Conservation (phyloP, 2,797 vertebrate species). For the Mormyrus hasselquistii region DNA sequence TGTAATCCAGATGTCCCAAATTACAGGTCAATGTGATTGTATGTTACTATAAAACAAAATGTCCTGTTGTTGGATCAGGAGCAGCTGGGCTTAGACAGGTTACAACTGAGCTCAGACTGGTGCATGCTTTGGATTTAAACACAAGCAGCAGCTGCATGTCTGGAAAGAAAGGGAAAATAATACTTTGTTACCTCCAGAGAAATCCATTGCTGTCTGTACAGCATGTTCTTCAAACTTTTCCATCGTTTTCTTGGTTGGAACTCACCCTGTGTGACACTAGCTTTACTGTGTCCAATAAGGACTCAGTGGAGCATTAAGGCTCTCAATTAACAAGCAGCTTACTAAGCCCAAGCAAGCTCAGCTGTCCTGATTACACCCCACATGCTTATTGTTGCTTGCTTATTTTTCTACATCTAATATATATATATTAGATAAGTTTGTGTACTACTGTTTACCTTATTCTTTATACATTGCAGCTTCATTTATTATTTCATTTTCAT, state of each 20-base stretch:
- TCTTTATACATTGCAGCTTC: background rate
- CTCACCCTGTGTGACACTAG: slow-evolving; percentile 19
- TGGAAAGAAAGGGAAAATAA: slow-evolving; percentile 3
- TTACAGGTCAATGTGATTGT: background rate
- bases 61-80: slow-evolving; percentile 9
- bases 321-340: slow-evolving; percentile 18
- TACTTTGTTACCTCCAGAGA: slow-evolving; percentile 1
- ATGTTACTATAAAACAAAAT: background rate
- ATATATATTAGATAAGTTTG: background rate
- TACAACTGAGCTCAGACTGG: background rate
- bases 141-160: background rate
- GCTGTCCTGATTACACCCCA: slow-evolving; percentile 10
- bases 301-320: slow-evolving; percentile 20
- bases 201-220: background rate
- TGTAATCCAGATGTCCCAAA: background rate
- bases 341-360: slow-evolving; percentile 13
- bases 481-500: background rate
- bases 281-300: slow-evolving; percentile 8
- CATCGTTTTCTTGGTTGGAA: background rate
- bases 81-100: slow-evolving; percentile 12
- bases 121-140: slow-evolving; percentile 13
- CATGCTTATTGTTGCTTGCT: background rate
- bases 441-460: background rate
- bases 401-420: background rate
- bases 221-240: slow-evolving; percentile 6